Evolutionary conservation across 1,140 invertebrate genomes (phyloP).

Genomic region (Stegodyphus dumicola): DNA sequence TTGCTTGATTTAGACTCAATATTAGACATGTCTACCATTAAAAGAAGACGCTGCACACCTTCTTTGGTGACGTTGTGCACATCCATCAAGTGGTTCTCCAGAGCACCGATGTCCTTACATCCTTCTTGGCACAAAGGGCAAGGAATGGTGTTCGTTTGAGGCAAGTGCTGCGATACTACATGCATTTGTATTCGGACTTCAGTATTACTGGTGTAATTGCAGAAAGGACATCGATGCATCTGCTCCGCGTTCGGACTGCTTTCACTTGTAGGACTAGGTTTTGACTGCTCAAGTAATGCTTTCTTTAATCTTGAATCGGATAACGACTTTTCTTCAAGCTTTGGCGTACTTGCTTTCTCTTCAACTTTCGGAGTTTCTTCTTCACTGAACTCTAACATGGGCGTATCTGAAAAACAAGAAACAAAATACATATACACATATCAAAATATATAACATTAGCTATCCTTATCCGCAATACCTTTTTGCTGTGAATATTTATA

Average conservation of each 20-base stretch:
- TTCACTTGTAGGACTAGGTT: conserved; percentile 77
- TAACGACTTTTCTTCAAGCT: conserved; percentile 26
- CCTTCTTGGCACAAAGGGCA: conserved; percentile 93
- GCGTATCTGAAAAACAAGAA: conserved; percentile 45
- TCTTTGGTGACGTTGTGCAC: conserved; percentile 92
- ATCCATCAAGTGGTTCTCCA: conserved; percentile 92
- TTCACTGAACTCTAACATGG: conserved; percentile 38
- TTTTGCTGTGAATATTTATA: too few relatives aligned
- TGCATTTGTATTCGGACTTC: conserved; percentile 79
- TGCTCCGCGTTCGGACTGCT: conserved; percentile 57
- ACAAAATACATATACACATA: not conserved
- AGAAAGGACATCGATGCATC: conserved; percentile 62
- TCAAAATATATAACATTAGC: too few relatives aligned
- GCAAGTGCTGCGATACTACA: conserved; percentile 75
- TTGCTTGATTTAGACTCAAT: conserved; percentile 2
- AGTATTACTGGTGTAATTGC: conserved; percentile 56
- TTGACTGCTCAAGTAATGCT: conserved; percentile 69
- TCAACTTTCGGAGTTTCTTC: conserved; percentile 31
- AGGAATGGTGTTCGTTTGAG: conserved; percentile 61
- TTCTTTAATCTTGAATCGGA: conserved; percentile 66
- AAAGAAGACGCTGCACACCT: conserved; percentile 86
- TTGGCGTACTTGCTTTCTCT: conserved; percentile 29
- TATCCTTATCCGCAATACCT: too few relatives aligned
- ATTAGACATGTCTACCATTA: conserved; percentile 80
- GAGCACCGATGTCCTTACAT: conserved; percentile 80